A percentile compares a stretch with the other conserved stretches of the same genome.
These are phyloP conservation scores for Incurvaria masculella DNA, from an alignment of 2,888 invertebrate genomes.

Conservation along the genomic window DNA sequence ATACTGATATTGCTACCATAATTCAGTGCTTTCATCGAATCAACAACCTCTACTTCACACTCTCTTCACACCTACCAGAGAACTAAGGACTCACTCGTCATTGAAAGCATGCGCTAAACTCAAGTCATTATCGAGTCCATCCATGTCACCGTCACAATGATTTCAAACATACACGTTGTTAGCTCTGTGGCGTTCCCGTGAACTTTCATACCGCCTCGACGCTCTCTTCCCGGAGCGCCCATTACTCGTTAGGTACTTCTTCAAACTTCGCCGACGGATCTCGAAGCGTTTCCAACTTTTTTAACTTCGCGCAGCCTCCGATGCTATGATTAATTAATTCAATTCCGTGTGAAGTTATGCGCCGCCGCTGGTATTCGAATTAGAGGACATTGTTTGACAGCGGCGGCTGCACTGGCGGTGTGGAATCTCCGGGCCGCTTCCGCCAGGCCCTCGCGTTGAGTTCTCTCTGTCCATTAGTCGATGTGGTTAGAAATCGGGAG, in stretches of 20 bases:
- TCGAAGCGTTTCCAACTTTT: slow-evolving; percentile 35
- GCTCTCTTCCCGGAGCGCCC: slow-evolving; percentile 22
- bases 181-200: slow-evolving; percentile 20
- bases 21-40: too few species aligned
- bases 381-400: too few species aligned
- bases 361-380: too few species aligned
- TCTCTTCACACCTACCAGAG: not conserved
- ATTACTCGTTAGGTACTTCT: slow-evolving; percentile 53
- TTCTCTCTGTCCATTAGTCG: slow-evolving; percentile 22
- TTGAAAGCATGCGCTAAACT: not conserved
- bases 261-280: slow-evolving; percentile 41
- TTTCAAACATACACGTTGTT: not conserved
- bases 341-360: slow-evolving; percentile 47
- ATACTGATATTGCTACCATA: too few species aligned
- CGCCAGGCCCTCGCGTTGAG: too few species aligned
- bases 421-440: too few species aligned
- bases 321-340: slow-evolving; percentile 54
- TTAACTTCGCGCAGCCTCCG: slow-evolving; percentile 41
- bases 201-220: slow-evolving; percentile 40
- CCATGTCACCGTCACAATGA: not conserved
- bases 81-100: not conserved
- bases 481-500: too few species aligned
- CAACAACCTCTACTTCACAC: too few species aligned
- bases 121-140: not conserved
- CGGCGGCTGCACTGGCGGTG: too few species aligned